phyloP scores from a whole-genome alignment of 1,140 invertebrate genomes.

The Hyphantria cunea region DNA sequence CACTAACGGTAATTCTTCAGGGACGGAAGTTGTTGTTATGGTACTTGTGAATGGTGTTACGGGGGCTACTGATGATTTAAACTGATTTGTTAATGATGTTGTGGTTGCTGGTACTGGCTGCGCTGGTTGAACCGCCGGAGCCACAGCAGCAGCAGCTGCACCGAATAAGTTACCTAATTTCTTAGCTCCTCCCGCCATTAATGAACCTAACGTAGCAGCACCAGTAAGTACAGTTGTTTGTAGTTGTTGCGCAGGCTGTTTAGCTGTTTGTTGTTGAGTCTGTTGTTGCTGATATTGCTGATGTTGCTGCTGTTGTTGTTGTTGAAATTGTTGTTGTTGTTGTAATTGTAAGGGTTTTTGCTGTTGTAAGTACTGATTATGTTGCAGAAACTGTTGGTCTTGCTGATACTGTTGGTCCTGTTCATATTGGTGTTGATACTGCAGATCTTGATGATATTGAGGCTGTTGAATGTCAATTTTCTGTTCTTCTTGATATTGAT shows the following conservation, averaged over 20 bases:
- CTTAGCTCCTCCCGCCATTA: conserved; percentile 80
- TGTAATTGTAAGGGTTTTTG: conserved; percentile 41
- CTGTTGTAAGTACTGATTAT: conserved; percentile 42
- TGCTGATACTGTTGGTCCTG: conserved; percentile 49
- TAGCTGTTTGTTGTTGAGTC: not conserved
- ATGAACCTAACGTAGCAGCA: conserved; percentile 73
- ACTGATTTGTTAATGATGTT: conserved; percentile 43
- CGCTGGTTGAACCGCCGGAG: conserved; percentile 52
- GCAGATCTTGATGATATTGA: conserved; percentile 32
- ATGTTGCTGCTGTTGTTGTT: conserved; percentile 45
- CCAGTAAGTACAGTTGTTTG: conserved; percentile 73
- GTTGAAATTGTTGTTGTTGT: conserved; percentile 45
- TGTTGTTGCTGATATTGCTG: conserved; percentile 54
- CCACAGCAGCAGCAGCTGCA: conserved; percentile 72
- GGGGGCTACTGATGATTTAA: conserved; percentile 61
- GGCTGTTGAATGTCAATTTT: conserved; percentile 26
- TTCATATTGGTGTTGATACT: conserved; percentile 72
- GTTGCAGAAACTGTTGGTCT: conserved; percentile 43
- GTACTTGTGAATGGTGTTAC: conserved; percentile 72
- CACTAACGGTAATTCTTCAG: conserved; percentile 63
- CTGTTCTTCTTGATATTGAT: conserved; percentile 25
- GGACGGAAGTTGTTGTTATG: conserved; percentile 69
- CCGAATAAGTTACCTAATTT: conserved; percentile 77
- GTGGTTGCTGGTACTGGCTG: conserved; percentile 42
- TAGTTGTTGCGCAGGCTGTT: conserved; percentile 65